phyloP scores from a whole-genome alignment of 2,797 vertebrate species.

The Bradypodion ventrale region DNA sequence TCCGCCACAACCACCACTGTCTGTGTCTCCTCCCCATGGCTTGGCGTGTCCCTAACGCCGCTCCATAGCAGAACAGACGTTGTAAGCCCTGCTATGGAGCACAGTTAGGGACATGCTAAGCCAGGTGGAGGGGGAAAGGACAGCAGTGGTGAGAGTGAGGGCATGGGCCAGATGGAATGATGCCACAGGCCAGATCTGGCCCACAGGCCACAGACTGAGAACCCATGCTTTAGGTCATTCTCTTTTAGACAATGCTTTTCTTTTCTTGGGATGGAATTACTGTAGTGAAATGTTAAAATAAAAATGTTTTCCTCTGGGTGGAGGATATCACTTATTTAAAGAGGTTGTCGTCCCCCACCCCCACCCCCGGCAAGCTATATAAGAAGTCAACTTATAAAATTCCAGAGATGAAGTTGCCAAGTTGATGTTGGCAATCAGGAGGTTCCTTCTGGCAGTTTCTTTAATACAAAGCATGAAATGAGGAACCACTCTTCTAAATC shows the following conservation, averaged over 20 bases:
- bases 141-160: no score
- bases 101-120: no score
- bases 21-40: no score
- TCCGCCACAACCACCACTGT: no score
- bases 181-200: no score
- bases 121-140: no score
- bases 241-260: background rate
- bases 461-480: background rate
- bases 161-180: no score
- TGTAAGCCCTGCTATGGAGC: no score
- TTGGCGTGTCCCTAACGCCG: no score
- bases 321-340: constrained; percentile 21
- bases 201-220: no score
- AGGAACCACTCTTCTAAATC: background rate
- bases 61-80: no score
- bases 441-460: background rate
- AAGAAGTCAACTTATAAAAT: background rate
- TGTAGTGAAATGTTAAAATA: background rate
- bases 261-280: background rate
- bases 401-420: background rate
- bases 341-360: constrained; percentile 51
- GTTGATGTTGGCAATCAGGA: background rate
- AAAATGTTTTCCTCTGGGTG: background rate
- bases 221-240: background rate
- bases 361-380: constrained; percentile 21